Conservation (phyloP, 2,113 vertebrate genomes). For the Podarcis muralis region DNA sequence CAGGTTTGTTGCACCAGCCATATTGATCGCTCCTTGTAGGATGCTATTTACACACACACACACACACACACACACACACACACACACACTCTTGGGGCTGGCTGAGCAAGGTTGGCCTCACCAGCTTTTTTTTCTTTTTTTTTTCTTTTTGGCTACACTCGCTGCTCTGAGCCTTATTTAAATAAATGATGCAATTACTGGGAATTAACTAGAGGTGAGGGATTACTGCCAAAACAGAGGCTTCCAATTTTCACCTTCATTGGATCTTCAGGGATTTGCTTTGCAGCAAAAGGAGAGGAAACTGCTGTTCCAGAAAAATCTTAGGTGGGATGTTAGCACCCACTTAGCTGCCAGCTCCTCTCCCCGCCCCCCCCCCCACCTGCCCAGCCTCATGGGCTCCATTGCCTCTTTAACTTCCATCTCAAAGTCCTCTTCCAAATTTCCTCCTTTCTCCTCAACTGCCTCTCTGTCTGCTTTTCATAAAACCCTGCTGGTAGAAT, state of each 20-base stretch:
- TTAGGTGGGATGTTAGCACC: too few species aligned
- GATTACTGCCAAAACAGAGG: constrained; percentile 49
- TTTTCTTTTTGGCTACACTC: constrained; percentile 2
- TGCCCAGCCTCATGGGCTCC: neutral
- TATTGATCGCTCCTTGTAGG: neutral
- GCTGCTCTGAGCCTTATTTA: constrained; percentile 41
- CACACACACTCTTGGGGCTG: neutral
- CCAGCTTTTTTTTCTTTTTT: constrained; percentile 3
- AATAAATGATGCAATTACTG: constrained; percentile 54
- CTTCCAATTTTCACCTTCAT: constrained; percentile 47
- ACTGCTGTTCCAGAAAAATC: neutral
- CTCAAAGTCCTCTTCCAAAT: neutral
- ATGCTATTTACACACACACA: neutral
- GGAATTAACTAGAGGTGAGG: constrained; percentile 52
- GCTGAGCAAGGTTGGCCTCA: constrained; percentile 8
- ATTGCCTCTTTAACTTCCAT: neutral
- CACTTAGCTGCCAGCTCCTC: neutral
- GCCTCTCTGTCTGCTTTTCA: neutral
- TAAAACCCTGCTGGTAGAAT: neutral
- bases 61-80: neutral
- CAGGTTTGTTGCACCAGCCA: neutral
- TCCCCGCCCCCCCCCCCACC: too few species aligned
- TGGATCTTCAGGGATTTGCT: constrained; percentile 40
- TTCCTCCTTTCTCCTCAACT: neutral
- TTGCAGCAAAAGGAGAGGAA: neutral